Conservation (phyloP, 30 jellyfish, hydroid and myxozoan species). For the Sanderia malayensis region DNA sequence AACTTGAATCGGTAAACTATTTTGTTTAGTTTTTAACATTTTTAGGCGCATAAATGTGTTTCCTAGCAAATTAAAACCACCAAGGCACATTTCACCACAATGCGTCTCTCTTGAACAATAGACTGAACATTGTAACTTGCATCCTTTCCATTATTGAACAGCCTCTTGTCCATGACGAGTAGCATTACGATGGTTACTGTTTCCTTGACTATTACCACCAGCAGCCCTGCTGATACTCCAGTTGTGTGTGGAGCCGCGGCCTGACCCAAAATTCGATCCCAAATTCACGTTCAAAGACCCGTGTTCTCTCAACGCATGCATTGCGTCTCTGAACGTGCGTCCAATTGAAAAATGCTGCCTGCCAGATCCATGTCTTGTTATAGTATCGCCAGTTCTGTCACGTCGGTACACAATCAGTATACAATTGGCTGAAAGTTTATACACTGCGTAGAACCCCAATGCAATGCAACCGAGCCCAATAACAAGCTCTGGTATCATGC, state of each 20-base stretch:
- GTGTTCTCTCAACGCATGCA: conserved; percentile 55
- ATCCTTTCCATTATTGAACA: neutral
- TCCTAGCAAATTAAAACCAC: no score
- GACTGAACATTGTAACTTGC: neutral
- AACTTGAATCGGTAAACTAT: no score
- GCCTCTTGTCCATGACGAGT: neutral
- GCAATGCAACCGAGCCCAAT: conserved; percentile 61
- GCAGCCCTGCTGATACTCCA: conserved; percentile 43
- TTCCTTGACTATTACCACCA: neutral
- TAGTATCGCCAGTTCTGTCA: conserved; percentile 34
- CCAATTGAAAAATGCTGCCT: conserved; percentile 29
- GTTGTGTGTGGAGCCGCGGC: conserved; percentile 30
- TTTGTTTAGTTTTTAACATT: no score
- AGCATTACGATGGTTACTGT: neutral
- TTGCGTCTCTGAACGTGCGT: conserved; percentile 64
- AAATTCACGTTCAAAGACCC: conserved; percentile 52
- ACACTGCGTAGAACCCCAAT: conserved; percentile 64
- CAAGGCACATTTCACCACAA: no score
- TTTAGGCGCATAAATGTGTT: no score
- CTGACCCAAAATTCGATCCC: conserved; percentile 33
- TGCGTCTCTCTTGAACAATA: no score
- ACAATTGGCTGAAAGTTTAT: conserved; percentile 56
- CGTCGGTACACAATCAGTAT: conserved; percentile 53
- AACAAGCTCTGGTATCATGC: conserved; percentile 30
- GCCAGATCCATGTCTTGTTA: conserved; percentile 28